Conservation (phyloP, 2,888 invertebrate genomes). For the Microplitis deprimator region DNA sequence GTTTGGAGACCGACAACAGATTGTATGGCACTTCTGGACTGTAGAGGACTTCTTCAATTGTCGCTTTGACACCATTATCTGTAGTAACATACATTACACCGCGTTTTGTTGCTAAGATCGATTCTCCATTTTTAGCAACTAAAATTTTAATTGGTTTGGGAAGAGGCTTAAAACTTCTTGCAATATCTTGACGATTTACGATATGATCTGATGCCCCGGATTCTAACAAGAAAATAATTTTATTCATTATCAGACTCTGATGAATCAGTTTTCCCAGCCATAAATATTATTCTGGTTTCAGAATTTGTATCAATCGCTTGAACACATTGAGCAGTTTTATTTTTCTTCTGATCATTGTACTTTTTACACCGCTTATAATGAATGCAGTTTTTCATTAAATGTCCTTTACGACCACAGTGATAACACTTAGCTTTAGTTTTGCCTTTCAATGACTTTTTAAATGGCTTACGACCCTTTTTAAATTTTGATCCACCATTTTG, state of each 20-base stretch:
- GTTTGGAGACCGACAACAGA: constrained; percentile 56
- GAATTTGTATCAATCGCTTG: constrained; percentile 5
- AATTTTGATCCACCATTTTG: not conserved
- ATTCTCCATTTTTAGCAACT: constrained; percentile 57
- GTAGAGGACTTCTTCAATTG: constrained; percentile 55
- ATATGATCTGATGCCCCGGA: constrained; percentile 28
- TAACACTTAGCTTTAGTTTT: constrained; percentile 28
- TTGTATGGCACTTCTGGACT: constrained; percentile 59
- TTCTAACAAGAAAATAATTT: constrained; percentile 6
- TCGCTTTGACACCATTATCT: constrained; percentile 49
- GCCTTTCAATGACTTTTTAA: constrained; percentile 12
- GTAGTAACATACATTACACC: constrained; percentile 55
- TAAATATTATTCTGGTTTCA: constrained; percentile 12
- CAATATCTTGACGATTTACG: not conserved
- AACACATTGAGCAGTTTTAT: constrained; percentile 5
- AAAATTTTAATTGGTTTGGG: constrained; percentile 29
- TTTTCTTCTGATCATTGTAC: not conserved
- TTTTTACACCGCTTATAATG: constrained; percentile 1
- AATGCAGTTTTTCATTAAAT: constrained; percentile 9
- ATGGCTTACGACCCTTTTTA: not conserved
- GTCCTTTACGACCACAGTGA: constrained; percentile 28
- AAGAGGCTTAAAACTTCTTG: not conserved
- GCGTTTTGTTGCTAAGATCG: constrained; percentile 57
- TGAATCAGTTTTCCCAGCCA: constrained; percentile 25
- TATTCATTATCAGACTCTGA: not conserved